These are phyloP conservation scores for Leptosomus discolor DNA, from an alignment of 2,113 vertebrate genomes.

Conservation along the genomic window DNA sequence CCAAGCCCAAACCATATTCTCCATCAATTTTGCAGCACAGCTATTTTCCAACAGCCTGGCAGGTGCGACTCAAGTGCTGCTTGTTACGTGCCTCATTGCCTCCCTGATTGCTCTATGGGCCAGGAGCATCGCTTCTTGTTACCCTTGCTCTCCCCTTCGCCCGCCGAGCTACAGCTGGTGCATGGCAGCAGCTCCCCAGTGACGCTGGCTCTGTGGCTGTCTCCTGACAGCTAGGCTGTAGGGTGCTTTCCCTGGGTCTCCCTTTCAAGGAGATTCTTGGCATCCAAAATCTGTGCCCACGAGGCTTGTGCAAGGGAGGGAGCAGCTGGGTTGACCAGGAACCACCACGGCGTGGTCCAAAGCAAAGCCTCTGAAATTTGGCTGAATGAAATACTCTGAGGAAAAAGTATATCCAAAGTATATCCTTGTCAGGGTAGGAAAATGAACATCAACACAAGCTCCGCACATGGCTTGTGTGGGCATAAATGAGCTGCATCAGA, in stretches of 20 bases:
- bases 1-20: not conserved
- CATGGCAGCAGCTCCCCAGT: not conserved
- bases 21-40: not conserved
- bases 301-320: not conserved
- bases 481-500: not conserved
- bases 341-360: fast-evolving
- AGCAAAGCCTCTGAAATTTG: not conserved
- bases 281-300: not conserved
- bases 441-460: not conserved
- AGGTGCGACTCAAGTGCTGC: fast-evolving
- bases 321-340: not conserved
- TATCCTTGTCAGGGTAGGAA: not conserved
- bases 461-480: fast-evolving
- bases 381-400: not conserved
- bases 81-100: not conserved
- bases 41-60: not conserved
- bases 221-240: not conserved
- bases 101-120: not conserved
- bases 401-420: not conserved
- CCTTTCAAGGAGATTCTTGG: not conserved
- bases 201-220: not conserved
- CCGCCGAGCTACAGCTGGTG: fast-evolving
- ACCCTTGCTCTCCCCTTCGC: fast-evolving
- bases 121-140: not conserved
- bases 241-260: not conserved